phyloP scores from a whole-genome alignment of 1,140 invertebrate genomes.

The Plutomurus gul region DNA sequence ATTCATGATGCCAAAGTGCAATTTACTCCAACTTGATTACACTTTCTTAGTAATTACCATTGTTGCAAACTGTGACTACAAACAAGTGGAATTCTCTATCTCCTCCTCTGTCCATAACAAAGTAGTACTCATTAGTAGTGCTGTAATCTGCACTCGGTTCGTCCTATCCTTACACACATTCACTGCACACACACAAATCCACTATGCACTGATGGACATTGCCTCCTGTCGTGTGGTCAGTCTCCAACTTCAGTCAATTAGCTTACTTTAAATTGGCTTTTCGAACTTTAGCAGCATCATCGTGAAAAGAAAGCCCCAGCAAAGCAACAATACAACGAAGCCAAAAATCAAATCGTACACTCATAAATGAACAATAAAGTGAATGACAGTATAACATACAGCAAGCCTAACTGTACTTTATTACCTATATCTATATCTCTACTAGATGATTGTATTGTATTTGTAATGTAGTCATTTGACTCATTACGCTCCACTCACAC shows the following conservation, averaged over 20 bases:
- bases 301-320: not conserved
- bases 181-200: not conserved
- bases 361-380: no score
- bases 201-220: not conserved
- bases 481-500: no score
- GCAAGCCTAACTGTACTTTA: no score
- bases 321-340: no score
- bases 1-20: not conserved
- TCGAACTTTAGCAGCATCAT: not conserved
- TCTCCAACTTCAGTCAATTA: not conserved
- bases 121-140: not conserved
- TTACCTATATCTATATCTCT: no score
- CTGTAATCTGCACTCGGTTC: not conserved
- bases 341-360: not conserved
- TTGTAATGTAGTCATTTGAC: no score
- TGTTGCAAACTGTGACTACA: no score
- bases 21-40: not conserved
- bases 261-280: not conserved
- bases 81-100: no score
- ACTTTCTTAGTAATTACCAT: constrained; percentile 2
- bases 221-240: not conserved
- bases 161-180: not conserved
- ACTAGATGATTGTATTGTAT: no score
- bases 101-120: no score
- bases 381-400: no score